Evolutionary conservation across 2,113 vertebrate species (phyloP).

Genomic region (Corvus moneduloides): DNA sequence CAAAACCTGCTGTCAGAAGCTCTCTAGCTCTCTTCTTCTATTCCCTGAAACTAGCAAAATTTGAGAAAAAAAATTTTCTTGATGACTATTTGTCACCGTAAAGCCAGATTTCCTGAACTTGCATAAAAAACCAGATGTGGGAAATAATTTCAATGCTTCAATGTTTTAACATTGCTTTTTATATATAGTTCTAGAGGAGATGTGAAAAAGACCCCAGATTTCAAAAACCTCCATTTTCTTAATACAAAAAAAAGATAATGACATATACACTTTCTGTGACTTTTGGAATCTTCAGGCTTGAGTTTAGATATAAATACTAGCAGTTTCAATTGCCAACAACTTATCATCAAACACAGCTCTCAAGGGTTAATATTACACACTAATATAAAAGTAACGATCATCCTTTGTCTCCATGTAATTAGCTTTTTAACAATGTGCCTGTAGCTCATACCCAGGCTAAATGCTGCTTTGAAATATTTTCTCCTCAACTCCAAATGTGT

Average conservation of each 20-base stretch:
- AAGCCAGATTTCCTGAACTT: neutral
- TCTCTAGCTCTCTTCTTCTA: neutral
- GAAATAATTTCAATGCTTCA: neutral
- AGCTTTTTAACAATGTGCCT: conserved; percentile 30
- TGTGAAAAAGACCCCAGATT: neutral
- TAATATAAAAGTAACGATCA: conserved; percentile 33
- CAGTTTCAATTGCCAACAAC: neutral
- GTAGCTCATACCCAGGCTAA: conserved; percentile 11
- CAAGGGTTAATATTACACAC: conserved; percentile 24
- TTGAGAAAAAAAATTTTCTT: neutral
- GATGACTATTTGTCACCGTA: neutral
- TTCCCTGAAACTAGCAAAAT: neutral
- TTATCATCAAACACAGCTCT: neutral
- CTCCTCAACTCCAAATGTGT: neutral
- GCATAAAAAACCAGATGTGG: neutral
- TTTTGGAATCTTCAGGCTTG: neutral
- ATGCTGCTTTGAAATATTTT: conserved; percentile 40
- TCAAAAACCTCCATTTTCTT: neutral
- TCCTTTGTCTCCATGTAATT: conserved; percentile 32
- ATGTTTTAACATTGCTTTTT: neutral
- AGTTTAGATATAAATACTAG: neutral
- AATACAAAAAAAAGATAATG: neutral
- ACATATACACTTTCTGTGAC: neutral
- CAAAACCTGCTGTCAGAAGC: neutral
- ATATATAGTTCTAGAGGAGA: neutral